Evolutionary conservation across 2,888 invertebrate genomes (phyloP).

Genomic region (Notodromas monacha): DNA sequence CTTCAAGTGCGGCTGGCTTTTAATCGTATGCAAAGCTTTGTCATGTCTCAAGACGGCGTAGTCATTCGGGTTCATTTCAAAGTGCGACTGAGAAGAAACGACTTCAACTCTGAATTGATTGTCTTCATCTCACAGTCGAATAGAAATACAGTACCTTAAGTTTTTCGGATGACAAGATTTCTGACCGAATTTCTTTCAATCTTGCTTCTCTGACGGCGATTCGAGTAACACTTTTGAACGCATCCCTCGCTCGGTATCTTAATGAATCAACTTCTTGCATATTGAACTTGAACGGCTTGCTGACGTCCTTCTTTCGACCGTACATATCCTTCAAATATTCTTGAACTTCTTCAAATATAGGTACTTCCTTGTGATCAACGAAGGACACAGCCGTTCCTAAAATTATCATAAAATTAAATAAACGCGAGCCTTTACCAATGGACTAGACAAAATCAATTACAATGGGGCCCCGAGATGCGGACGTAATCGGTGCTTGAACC

Average conservation of each 20-base stretch:
- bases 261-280: constrained; percentile 87
- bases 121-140: too few species aligned
- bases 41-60: constrained; percentile 50
- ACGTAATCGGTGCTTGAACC: too few species aligned
- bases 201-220: constrained; percentile 75
- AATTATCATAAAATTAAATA: too few species aligned
- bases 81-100: too few species aligned
- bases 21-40: constrained; percentile 49
- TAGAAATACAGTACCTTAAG: constrained; percentile 27
- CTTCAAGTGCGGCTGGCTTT: constrained; percentile 44
- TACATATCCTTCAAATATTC: constrained; percentile 27
- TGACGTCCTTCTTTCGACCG: constrained; percentile 22
- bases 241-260: constrained; percentile 71
- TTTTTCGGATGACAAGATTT: constrained; percentile 66
- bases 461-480: too few species aligned
- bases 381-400: constrained; percentile 28
- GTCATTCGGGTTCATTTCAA: constrained; percentile 66
- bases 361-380: constrained; percentile 41
- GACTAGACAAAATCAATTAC: too few species aligned
- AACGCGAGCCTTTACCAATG: too few species aligned
- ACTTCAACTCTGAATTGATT: too few species aligned
- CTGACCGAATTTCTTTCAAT: constrained; percentile 71
- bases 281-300: constrained; percentile 49
- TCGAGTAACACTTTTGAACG: constrained; percentile 69
- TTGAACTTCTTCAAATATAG: constrained; percentile 38